Conservation (phyloP, 2,797 vertebrate genomes). For the Tarsius wallacei region DNA sequence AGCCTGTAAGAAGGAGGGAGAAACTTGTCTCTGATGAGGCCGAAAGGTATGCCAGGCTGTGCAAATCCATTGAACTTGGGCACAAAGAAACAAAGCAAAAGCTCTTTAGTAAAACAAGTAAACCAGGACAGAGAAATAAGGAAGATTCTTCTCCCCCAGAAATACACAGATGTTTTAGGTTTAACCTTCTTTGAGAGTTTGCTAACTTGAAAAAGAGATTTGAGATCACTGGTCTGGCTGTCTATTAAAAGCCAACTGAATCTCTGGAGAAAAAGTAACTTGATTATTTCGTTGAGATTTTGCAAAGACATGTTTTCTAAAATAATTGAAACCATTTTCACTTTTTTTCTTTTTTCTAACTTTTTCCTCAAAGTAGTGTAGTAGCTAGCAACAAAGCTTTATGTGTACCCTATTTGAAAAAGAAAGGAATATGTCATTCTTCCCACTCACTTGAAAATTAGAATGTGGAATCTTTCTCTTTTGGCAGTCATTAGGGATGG, state of each 20-base stretch:
- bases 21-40: not conserved
- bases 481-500: not conserved
- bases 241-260: not conserved
- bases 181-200: not conserved
- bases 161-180: not conserved
- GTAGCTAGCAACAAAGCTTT: slow-evolving; percentile 3
- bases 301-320: slow-evolving; percentile 2
- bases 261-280: not conserved
- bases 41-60: not conserved
- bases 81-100: not conserved
- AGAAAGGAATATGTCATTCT: not conserved
- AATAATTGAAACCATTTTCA: not conserved
- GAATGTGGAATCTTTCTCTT: slow-evolving; percentile 25
- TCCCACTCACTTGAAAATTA: not conserved
- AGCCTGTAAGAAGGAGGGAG: not conserved
- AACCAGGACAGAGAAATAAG: not conserved
- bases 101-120: not conserved
- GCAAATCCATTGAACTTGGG: not conserved
- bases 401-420: not conserved
- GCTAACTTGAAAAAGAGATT: not conserved
- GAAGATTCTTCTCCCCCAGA: not conserved
- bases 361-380: not conserved
- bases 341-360: not conserved
- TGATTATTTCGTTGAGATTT: not conserved
- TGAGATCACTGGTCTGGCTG: not conserved